A percentile compares a stretch with the other conserved stretches of the same genome.
Conservation (phyloP, 2,797 vertebrate genomes). For the Sitta carolinensis region DNA sequence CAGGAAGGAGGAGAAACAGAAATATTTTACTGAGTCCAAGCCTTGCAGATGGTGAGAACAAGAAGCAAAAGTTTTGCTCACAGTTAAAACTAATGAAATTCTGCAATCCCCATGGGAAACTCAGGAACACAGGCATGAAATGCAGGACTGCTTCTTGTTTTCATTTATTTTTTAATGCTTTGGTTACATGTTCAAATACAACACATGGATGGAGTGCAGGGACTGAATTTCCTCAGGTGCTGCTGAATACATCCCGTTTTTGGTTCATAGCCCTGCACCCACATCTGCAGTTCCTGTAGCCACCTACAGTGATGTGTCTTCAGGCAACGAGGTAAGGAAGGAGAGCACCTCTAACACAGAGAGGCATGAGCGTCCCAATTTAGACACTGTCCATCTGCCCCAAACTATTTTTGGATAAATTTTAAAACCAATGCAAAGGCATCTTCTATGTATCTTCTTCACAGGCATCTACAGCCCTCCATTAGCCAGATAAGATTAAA, state of each 20-base stretch:
- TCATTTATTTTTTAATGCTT: not conserved
- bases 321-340: not conserved
- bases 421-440: not conserved
- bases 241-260: not conserved
- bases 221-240: not conserved
- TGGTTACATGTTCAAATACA: not conserved
- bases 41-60: conserved; percentile 1
- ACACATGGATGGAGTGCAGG: not conserved
- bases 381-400: not conserved
- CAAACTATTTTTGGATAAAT: not conserved
- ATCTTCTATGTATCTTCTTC: not conserved
- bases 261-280: not conserved
- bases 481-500: conserved; percentile 8
- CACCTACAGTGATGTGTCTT: not conserved
- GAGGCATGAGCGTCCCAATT: not conserved
- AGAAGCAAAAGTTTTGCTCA: not conserved
- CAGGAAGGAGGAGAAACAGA: not conserved
- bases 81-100: conserved; percentile 15
- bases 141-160: not conserved
- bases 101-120: not conserved
- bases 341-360: not conserved
- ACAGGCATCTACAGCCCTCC: not conserved
- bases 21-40: not conserved
- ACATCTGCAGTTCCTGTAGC: not conserved
- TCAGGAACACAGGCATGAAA: not conserved